Conservation (phyloP, 2,888 invertebrate species). For the Sisyra terminalis region DNA sequence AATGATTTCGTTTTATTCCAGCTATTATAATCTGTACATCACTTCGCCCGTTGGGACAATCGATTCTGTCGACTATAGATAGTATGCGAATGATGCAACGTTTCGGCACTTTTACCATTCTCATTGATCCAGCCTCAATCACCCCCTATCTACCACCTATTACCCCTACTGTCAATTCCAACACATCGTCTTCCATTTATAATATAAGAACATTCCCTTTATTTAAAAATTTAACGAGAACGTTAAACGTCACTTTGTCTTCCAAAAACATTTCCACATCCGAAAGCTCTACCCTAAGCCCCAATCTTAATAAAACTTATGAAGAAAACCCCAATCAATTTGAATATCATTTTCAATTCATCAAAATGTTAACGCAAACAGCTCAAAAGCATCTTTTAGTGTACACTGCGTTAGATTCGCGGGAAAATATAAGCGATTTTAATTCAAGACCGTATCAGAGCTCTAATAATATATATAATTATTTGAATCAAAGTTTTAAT, state of each 20-base stretch:
- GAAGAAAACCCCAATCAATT: not conserved
- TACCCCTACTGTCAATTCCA: not conserved
- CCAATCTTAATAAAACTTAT: not conserved
- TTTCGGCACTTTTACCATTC: conserved; percentile 26
- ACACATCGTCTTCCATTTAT: conserved; percentile 7
- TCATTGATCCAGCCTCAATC: conserved; percentile 28
- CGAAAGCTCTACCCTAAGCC: not conserved
- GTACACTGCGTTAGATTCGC: conserved; percentile 12
- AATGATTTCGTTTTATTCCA: conserved; percentile 19
- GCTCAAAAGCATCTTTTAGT: conserved; percentile 13
- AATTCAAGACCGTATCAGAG: conserved; percentile 9
- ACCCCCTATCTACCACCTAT: conserved; percentile 22
- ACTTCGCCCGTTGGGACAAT: conserved; percentile 25
- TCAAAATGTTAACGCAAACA: conserved; percentile 6
- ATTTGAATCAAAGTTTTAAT: conserved; percentile 13
- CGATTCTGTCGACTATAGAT: conserved; percentile 27
- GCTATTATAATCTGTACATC: conserved; percentile 34
- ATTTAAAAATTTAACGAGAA: conserved; percentile 3
- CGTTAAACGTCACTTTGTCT: not conserved
- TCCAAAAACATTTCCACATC: not conserved
- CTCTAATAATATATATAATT: conserved; percentile 12
- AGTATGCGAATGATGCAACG: conserved; percentile 25
- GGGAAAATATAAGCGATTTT: conserved; percentile 10
- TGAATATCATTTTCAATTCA: not conserved
- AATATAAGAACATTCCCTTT: conserved; percentile 1